phyloP scores from a whole-genome alignment of 1,140 invertebrate species.

The Hycleus cichorii region DNA sequence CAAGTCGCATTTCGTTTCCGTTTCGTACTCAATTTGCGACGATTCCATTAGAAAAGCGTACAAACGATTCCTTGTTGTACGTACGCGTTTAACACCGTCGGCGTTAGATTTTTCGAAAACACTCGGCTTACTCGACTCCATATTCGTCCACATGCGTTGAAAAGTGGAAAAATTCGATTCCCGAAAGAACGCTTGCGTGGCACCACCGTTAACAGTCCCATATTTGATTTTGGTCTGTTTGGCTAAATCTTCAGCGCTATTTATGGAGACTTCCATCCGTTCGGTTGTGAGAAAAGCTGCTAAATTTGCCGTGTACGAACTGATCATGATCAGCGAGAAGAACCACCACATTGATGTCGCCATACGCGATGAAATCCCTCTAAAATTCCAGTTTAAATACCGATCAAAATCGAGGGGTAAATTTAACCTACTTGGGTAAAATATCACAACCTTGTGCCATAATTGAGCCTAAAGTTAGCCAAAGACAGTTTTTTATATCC shows the following conservation, averaged over 20 bases:
- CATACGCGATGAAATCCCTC: conserved; percentile 67
- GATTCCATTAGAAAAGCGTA: conserved; percentile 88
- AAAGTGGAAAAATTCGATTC: conserved; percentile 64
- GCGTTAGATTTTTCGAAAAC: conserved; percentile 75
- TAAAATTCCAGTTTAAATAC: conserved; percentile 27
- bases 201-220: conserved; percentile 63
- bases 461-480: conserved; percentile 71
- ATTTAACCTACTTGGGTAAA: conserved; percentile 59
- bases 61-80: conserved; percentile 51
- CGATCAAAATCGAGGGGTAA: neutral
- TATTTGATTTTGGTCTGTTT: conserved; percentile 87
- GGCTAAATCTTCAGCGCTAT: conserved; percentile 80
- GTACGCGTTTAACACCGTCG: conserved; percentile 78
- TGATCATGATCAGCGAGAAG: conserved; percentile 90
- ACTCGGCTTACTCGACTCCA: conserved; percentile 67
- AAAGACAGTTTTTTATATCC: conserved; percentile 66
- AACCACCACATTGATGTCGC: conserved; percentile 91
- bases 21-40: conserved; percentile 69
- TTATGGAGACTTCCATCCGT: conserved; percentile 75
- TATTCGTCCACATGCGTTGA: conserved; percentile 62
- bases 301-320: conserved; percentile 93
- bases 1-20: conserved; percentile 68
- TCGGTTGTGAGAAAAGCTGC: conserved; percentile 90
- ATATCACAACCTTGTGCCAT: conserved; percentile 78
- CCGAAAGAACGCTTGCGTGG: conserved; percentile 67